Evolutionary conservation across 2,113 vertebrate genomes (phyloP), one percentile per base, ranked within the genome.

Genomic region (Elaphurus davidianus): DNA sequence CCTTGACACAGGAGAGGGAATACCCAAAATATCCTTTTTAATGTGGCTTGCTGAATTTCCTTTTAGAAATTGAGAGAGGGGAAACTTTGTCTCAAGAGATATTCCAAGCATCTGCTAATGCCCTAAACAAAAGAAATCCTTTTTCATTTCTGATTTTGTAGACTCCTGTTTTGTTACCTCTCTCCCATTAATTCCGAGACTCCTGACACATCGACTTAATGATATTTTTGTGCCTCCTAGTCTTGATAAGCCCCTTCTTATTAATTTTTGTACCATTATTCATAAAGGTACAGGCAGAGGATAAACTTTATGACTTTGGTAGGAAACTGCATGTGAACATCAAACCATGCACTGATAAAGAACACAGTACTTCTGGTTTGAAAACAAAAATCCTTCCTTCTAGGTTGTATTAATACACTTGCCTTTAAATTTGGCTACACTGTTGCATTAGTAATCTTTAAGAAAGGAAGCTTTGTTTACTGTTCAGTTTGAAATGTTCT

Each of bases 401-500:
- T 90, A 45, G 3, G 27, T 62, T 84, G 25, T 57, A 23, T 88
- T 54, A 67, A 81, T 76, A 96, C 19, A 95, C 62, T 71, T 97
- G 94, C 8, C 55, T 95, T 91, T 1, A 2, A 92, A 47, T 91
- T 86, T 96, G 93, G 27, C 40, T 92, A n/a, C 57, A 47, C 36
- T 78, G 74, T 90, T 54, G 86, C 43, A 64, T 91, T 91, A 59
- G 60, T 90, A 60, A 88, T 93, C 36, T 74, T 95, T 78, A 87
- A 94, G 47, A n/a, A 64, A 78, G 40, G 5, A 81, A 83, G 57
- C 76, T 85, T 89, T 92, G 55, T 97, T 98, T 97, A 82, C 43
- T 47, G 60, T 84, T 83, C 64, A 78, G 47, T 96, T 94, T 97
- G 94, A 95, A 97, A 97, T 92, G 45, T 67, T 96, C 93, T 74